These are phyloP conservation scores for Lasiurus cinereus DNA, from an alignment of 2,113 vertebrate genomes.

Conservation along the genomic window DNA sequence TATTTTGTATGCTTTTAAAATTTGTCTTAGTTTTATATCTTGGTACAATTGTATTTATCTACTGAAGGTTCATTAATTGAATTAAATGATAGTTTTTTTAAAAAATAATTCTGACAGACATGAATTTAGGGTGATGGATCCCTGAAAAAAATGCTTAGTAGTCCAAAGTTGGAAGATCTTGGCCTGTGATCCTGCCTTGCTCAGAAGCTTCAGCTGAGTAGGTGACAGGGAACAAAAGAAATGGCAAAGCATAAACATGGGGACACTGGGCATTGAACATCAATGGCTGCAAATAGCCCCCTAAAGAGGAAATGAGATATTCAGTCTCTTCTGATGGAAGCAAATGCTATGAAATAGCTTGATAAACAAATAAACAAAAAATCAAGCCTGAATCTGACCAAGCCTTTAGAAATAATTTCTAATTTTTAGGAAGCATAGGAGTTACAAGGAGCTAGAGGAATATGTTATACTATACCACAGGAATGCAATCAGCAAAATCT, in stretches of 20 bases:
- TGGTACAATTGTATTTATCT: background rate
- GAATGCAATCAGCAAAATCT: background rate
- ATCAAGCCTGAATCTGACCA: background rate
- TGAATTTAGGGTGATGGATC: background rate
- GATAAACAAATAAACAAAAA: background rate
- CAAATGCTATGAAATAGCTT: background rate
- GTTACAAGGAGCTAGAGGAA: background rate
- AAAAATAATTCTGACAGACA: background rate
- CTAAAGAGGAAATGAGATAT: background rate
- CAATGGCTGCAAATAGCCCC: background rate
- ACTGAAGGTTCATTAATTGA: background rate
- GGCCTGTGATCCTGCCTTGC: background rate
- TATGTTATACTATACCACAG: background rate
- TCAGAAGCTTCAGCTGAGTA: background rate
- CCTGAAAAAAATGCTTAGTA: background rate
- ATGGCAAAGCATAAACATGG: background rate
- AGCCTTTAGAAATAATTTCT: background rate
- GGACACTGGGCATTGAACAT: background rate
- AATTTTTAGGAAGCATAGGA: background rate
- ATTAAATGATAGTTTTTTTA: background rate
- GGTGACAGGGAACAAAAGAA: background rate
- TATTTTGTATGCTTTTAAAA: background rate
- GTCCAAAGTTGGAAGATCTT: background rate
- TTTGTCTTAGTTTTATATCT: background rate
- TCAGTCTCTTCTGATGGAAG: background rate